Percentiles rank a stretch among this genome's conserved stretches.
Conservation (phyloP, 2,888 invertebrate species). For the Dolichomitus sp. region DNA sequence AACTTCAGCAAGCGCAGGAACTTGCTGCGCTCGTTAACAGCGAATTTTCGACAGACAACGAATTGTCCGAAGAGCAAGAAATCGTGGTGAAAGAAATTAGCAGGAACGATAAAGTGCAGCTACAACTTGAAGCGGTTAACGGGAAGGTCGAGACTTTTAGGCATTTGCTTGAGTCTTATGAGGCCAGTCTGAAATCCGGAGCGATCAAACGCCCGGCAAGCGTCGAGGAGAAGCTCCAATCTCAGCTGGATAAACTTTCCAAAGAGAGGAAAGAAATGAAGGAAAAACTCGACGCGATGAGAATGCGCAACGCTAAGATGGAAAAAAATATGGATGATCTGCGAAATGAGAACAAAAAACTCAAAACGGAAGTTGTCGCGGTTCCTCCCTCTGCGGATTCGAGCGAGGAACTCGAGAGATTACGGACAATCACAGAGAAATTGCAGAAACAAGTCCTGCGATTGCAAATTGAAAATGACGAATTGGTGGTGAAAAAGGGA, state of each 20-base stretch:
- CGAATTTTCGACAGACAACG: constrained; percentile 9
- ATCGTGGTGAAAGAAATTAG: constrained; percentile 67
- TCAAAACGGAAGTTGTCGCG: constrained; percentile 65
- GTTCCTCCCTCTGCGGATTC: constrained; percentile 34
- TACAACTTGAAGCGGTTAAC: constrained; percentile 53
- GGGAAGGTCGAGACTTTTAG: constrained; percentile 73
- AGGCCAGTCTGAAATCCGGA: constrained; percentile 68
- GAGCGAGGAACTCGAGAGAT: constrained; percentile 59
- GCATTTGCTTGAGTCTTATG: constrained; percentile 66
- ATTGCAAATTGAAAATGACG: constrained; percentile 57
- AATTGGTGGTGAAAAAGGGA: constrained; percentile 73
- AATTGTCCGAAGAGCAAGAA: constrained; percentile 37
- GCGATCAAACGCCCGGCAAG: constrained; percentile 69
- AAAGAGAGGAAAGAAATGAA: constrained; percentile 78
- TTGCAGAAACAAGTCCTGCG: constrained; percentile 71
- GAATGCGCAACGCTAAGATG: constrained; percentile 77
- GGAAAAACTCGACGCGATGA: constrained; percentile 75
- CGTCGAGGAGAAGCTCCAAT: constrained; percentile 74
- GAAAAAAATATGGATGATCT: constrained; percentile 79
- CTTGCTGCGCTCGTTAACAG: neutral
- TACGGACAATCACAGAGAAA: constrained; percentile 69
- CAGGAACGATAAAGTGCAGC: constrained; percentile 52
- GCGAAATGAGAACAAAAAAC: constrained; percentile 71
- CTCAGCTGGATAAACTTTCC: constrained; percentile 71
- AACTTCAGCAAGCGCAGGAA: constrained; percentile 26